These are phyloP conservation scores for Bombylius discolor DNA, from an alignment of 2,888 invertebrate species.

Conservation along the genomic window DNA sequence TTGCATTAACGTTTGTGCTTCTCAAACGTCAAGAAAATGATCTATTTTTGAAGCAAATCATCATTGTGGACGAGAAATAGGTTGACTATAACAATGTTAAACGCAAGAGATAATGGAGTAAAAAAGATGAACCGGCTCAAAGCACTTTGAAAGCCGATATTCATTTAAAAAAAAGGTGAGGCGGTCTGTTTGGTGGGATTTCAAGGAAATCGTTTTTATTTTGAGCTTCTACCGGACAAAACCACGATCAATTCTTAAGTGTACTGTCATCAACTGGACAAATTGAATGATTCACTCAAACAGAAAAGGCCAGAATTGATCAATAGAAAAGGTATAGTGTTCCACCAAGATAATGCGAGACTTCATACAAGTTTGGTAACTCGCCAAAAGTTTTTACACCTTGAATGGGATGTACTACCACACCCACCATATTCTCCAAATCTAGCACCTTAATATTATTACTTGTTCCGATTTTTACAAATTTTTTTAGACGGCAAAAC, in stretches of 20 bases:
- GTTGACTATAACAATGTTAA: background rate
- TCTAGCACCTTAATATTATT: background rate
- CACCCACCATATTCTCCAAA: no score
- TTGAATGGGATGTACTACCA: constrained; percentile 14
- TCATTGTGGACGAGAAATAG: background rate
- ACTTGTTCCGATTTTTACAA: background rate
- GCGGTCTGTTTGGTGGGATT: constrained; percentile 18
- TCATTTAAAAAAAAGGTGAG: constrained; percentile 11
- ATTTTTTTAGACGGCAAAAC: no score
- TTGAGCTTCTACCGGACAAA: constrained; percentile 12
- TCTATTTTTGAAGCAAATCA: background rate
- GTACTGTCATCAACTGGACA: constrained; percentile 15
- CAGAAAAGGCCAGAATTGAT: background rate
- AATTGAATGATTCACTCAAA: constrained; percentile 9
- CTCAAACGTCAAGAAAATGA: background rate
- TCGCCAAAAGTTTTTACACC: constrained; percentile 14
- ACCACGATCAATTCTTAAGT: constrained; percentile 13
- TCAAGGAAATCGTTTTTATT: constrained; percentile 14
- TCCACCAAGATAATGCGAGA: background rate
- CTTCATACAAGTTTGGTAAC: constrained; percentile 12
- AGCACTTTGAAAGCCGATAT: background rate
- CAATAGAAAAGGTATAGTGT: background rate
- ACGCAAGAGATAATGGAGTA: background rate
- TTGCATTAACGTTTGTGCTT: background rate
- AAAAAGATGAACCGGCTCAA: background rate